These are phyloP conservation scores for Acromyrmex heyeri DNA, from an alignment of 1,140 invertebrate genomes.

Conservation along the genomic window DNA sequence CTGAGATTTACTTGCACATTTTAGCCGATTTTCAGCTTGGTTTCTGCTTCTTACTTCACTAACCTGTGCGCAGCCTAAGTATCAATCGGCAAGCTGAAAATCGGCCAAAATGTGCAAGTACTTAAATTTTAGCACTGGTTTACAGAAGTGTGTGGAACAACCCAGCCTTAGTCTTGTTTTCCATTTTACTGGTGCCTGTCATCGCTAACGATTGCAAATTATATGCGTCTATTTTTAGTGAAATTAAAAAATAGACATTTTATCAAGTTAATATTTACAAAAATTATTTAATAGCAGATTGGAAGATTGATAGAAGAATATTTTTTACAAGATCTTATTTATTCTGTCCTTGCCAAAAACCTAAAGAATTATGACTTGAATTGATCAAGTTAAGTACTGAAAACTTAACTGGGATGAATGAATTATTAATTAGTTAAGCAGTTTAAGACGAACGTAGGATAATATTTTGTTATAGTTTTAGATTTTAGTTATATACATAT, in stretches of 20 bases:
- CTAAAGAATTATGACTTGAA: constrained; percentile 69
- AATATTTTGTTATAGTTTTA: constrained; percentile 76
- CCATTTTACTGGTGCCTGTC: background rate
- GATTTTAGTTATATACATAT: constrained; percentile 47
- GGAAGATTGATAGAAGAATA: constrained; percentile 35
- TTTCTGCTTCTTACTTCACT: no score
- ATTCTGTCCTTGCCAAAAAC: constrained; percentile 46
- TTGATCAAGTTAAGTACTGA: background rate
- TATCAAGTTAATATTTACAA: constrained; percentile 16
- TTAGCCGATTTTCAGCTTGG: no score
- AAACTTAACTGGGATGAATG: constrained; percentile 34
- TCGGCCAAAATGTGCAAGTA: no score
- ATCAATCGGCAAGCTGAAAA: no score
- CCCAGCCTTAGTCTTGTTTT: background rate
- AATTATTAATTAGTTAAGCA: constrained; percentile 64
- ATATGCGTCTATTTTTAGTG: background rate
- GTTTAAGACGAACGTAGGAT: constrained; percentile 69
- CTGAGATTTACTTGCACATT: no score
- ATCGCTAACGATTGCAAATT: constrained; percentile 1
- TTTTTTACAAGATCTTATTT: constrained; percentile 63
- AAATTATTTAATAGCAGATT: constrained; percentile 25
- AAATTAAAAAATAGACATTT: constrained; percentile 9
- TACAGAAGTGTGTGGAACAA: no score
- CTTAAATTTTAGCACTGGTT: no score
- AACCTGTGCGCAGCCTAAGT: no score